Conservation (phyloP, 64 coral and sea anemone species). For the Platygyra sinensis region DNA sequence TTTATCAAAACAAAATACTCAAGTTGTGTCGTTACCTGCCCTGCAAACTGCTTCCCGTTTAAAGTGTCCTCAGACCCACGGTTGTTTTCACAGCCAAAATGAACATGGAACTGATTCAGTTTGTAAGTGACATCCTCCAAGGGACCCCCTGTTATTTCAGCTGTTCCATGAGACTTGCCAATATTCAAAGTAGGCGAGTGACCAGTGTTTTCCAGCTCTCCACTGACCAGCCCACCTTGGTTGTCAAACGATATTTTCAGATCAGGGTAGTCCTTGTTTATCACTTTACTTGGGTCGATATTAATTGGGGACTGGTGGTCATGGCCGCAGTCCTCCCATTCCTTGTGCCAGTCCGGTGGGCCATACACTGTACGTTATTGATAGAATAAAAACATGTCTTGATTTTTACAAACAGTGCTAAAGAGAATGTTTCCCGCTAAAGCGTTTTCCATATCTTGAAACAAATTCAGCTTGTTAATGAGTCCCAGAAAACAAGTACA, state of each 20-base stretch:
- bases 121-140: not conserved
- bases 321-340: not conserved
- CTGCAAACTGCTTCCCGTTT: not conserved
- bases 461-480: too few relatives aligned
- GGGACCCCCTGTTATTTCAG: not conserved
- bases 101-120: constrained; percentile 24
- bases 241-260: constrained; percentile 21
- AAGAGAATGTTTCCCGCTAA: not conserved
- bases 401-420: not conserved
- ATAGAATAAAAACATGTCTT: too few relatives aligned
- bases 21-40: not conserved
- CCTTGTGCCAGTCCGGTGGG: not conserved
- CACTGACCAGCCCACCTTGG: not conserved
- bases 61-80: constrained; percentile 6
- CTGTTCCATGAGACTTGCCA: not conserved
- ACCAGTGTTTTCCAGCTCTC: not conserved
- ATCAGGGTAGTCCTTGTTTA: not conserved
- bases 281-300: not conserved
- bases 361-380: not conserved
- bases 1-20: too few relatives aligned
- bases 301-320: constrained; percentile 8
- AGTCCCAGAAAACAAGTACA: not conserved
- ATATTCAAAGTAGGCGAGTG: not conserved
- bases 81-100: constrained; percentile 24
- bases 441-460: too few relatives aligned